Evolutionary conservation across 2,113 vertebrate genomes (phyloP).

Genomic region (Mus pahari): DNA sequence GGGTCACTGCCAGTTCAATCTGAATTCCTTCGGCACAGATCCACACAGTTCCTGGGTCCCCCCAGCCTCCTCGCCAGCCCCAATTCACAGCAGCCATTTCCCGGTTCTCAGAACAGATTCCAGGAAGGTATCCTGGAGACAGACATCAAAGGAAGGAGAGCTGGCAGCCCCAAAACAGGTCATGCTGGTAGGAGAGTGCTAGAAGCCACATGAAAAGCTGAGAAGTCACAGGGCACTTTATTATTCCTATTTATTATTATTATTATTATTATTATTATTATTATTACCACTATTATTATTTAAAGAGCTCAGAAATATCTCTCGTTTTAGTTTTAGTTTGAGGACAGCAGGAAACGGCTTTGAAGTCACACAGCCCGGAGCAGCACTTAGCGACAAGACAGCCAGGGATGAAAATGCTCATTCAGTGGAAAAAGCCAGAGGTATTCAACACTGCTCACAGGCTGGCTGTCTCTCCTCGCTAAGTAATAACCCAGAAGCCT

Average conservation of each 20-base stretch:
- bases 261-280: constrained; percentile 43
- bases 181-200: constrained; percentile 31
- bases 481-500: constrained; percentile 55
- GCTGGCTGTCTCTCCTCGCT: constrained; percentile 29
- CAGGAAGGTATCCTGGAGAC: constrained; percentile 79
- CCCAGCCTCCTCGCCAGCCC: neutral
- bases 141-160: constrained; percentile 79
- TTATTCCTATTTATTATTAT: constrained; percentile 1
- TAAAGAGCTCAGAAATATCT: constrained; percentile 73
- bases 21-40: constrained; percentile 43
- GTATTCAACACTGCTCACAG: neutral
- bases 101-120: constrained; percentile 68
- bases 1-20: neutral
- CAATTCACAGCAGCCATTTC: constrained; percentile 41
- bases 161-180: constrained; percentile 74
- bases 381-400: constrained; percentile 15
- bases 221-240: constrained; percentile 59
- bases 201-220: constrained; percentile 75
- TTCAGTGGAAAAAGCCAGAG: constrained; percentile 18
- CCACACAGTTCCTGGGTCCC: constrained; percentile 11
- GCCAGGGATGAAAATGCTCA: neutral
- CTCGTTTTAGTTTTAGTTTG: constrained; percentile 65
- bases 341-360: constrained; percentile 60
- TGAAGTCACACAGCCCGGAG: constrained; percentile 55
- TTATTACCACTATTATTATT: constrained; percentile 43